phyloP scores from a whole-genome alignment of 2,888 invertebrate genomes.

The Rhamphomyia laevipes region DNA sequence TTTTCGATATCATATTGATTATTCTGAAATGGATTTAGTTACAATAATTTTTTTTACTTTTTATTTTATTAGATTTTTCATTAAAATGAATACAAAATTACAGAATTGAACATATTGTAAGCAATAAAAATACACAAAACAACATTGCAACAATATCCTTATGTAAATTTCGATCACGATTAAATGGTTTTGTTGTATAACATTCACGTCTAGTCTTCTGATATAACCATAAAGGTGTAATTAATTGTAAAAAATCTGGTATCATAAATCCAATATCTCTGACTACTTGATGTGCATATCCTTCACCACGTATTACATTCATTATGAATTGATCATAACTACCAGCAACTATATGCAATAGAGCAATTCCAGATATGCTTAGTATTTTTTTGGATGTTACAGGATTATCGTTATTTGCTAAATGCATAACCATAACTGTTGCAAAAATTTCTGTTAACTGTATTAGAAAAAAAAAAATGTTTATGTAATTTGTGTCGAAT shows the following conservation, averaged over 20 bases:
- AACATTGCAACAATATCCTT: slow-evolving; percentile 33
- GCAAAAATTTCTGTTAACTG: slow-evolving; percentile 50
- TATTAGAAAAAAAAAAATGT: too few species aligned
- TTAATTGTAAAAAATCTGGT: slow-evolving; percentile 50
- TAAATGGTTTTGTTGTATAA: slow-evolving; percentile 32
- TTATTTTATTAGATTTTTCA: too few species aligned
- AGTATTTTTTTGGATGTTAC: slow-evolving; percentile 46
- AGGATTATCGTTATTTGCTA: slow-evolving; percentile 42
- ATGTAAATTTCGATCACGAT: slow-evolving; percentile 34
- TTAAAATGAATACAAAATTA: too few species aligned
- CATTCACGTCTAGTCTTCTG: slow-evolving; percentile 32
- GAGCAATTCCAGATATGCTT: slow-evolving; percentile 45
- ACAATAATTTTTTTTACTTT: too few species aligned
- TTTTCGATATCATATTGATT: too few species aligned
- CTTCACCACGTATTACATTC: slow-evolving; percentile 52
- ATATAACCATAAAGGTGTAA: slow-evolving; percentile 45
- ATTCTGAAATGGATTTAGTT: too few species aligned
- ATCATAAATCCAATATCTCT: slow-evolving; percentile 57
- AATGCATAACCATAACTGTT: slow-evolving; percentile 44
- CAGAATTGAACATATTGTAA: slow-evolving; percentile 36
- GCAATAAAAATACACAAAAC: slow-evolving; percentile 33
- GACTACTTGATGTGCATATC: slow-evolving; percentile 53
- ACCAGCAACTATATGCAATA: slow-evolving; percentile 49
- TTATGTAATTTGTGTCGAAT: too few species aligned
- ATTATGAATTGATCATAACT: slow-evolving; percentile 52